These are phyloP conservation scores for Anthophora plumipes DNA, from an alignment of 2,888 invertebrate species.

Conservation along the genomic window DNA sequence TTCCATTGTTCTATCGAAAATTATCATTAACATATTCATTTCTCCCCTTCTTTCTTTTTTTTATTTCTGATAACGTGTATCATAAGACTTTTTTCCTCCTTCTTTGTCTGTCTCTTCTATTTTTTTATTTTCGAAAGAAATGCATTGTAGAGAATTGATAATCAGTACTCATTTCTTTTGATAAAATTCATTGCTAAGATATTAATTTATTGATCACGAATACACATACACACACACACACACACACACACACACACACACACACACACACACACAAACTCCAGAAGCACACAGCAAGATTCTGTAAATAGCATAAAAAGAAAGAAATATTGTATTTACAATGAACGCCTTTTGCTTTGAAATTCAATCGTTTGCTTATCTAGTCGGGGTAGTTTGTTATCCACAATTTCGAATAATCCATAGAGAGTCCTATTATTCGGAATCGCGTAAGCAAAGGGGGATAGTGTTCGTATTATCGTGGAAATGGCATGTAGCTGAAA, in stretches of 20 bases:
- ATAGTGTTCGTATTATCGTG: conserved; percentile 37
- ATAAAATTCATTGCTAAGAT: conserved; percentile 55
- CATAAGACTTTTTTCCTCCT: neutral
- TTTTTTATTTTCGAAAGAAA: neutral
- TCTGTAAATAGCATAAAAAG: conserved; percentile 65
- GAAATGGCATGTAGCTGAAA: conserved; percentile 40
- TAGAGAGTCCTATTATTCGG: conserved; percentile 11
- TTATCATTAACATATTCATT: neutral
- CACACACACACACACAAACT: conserved; percentile 55
- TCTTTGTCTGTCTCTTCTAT: neutral
- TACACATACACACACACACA: conserved; percentile 49
- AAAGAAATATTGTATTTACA: conserved; percentile 62
- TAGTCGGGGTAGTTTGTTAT: conserved; percentile 78
- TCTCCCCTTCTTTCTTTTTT: neutral
- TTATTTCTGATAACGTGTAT: neutral
- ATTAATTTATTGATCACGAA: conserved; percentile 69
- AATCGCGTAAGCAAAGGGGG: conserved; percentile 28
- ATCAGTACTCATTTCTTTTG: conserved; percentile 14
- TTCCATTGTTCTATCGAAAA: neutral
- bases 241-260: conserved; percentile 53
- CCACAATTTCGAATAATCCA: conserved; percentile 37
- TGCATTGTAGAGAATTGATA: neutral
- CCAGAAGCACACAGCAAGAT: conserved; percentile 42
- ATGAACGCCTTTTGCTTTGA: conserved; percentile 62
- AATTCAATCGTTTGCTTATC: conserved; percentile 80